Evolutionary conservation across 2,113 vertebrate species (phyloP).

Genomic region (Urocynchramus pylzowi): DNA sequence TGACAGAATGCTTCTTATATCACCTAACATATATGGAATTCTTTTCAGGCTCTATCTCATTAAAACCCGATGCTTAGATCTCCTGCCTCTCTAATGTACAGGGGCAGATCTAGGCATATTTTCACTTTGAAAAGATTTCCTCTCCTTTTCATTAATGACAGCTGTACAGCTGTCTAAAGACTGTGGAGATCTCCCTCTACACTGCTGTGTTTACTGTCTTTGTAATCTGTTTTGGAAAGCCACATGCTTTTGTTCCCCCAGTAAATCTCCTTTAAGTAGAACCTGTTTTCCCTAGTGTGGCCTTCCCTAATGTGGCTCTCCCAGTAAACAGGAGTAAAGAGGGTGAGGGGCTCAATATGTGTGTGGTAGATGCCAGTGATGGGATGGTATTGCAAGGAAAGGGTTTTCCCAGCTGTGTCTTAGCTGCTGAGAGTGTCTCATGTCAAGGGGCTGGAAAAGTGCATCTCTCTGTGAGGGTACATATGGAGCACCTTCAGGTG

Average conservation of each 20-base stretch:
- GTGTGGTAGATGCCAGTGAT: not conserved
- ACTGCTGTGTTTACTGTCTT: not conserved
- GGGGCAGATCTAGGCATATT: conserved; percentile 41
- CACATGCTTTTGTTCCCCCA: not conserved
- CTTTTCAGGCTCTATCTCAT: conserved; percentile 31
- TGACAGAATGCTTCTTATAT: conserved; percentile 32
- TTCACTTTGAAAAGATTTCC: conserved; percentile 46
- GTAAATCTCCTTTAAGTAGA: not conserved
- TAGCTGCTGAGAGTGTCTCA: not conserved
- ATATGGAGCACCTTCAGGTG: not conserved
- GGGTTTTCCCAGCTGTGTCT: not conserved
- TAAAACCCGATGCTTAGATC: conserved; percentile 30
- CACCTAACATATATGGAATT: conserved; percentile 45
- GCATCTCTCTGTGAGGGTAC: not conserved
- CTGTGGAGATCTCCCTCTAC: not conserved
- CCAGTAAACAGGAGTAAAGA: not conserved
- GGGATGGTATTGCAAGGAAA: not conserved
- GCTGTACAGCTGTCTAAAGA: conserved; percentile 11
- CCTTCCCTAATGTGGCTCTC: not conserved
- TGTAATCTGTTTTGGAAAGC: not conserved
- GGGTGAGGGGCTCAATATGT: not conserved
- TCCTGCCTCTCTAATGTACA: conserved; percentile 1
- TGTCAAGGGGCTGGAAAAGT: not conserved
- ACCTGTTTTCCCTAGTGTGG: not conserved
- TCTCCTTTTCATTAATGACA: conserved; percentile 43